Base-by-base conservation (phyloP, 2,888 invertebrate genomes). In the Nomada ruficornis region DNA sequence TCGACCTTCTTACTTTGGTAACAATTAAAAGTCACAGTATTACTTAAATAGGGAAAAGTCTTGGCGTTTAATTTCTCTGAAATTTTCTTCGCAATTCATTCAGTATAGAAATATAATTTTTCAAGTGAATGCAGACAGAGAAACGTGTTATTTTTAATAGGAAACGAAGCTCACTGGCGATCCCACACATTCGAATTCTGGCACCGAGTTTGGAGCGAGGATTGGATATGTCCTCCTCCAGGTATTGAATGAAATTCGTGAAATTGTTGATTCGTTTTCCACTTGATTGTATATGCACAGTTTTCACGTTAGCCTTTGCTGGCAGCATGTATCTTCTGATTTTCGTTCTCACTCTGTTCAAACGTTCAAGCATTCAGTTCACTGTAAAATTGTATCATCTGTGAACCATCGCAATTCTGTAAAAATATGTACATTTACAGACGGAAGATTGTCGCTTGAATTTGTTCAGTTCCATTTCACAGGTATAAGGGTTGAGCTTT, bases 161-260 rank as follows among this genome's bases (percentile, higher is more conserved):
- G 93, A 96, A 96, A 95, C 95, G 95, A 95, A 96, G 96, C 95
- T 95, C 96, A 94, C 95, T 96, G 95, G 95, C 96, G 94, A 96
- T 97, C 89, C 97, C 97, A 88, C 97, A 97, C 95, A 97, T 97
- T 93, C 96, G 97, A 92, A 96, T 97, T 92, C 95, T 97, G 95
- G 97, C 97, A 93, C 96, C 97, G 91, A 97, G 97, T 94, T 95
- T 97, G 95, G 97, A 97, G 95, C 95, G 96, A 92, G 97, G 97
- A 91, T 95, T 97, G 94, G 97, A 97, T 94, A 89, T 90, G 88
- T 94, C 94, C 90, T 93, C 95, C 91, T 93, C 92, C 89, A 91
- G 93, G 93, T 94, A 94, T 79, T 87, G 74, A 89, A 65, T 75
- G 54, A 78, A 67, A 73, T 70, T 80, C 71, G 50, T 80, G 57